A percentile compares a stretch with the other conserved stretches of the same genome.
Conservation (phyloP, 1,140 invertebrate genomes). For the Hypsibius dujardini region DNA sequence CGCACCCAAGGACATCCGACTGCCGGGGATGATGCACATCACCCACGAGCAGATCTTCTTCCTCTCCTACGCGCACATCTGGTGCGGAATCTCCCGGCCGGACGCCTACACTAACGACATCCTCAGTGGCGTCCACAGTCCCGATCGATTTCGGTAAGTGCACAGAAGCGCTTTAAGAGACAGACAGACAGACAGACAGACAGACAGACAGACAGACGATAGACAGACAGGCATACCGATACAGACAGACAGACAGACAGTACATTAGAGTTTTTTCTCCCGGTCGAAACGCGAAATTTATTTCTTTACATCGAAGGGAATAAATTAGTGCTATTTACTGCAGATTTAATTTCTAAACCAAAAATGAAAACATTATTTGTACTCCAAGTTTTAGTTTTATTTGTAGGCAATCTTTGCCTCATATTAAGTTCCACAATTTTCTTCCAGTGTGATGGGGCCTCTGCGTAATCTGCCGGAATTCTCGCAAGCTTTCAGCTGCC, state of each 20-base stretch:
- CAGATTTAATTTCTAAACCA: neutral
- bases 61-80: conserved; percentile 59
- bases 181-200: too few species aligned
- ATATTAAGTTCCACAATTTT: too few species aligned
- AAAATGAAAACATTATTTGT: too few species aligned
- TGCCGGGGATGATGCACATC: conserved; percentile 55
- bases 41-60: conserved; percentile 66
- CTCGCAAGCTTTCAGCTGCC: conserved; percentile 65
- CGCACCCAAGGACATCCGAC: neutral
- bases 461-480: conserved; percentile 76
- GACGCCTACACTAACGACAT: conserved; percentile 50
- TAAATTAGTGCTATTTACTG: conserved; percentile 12
- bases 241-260: too few species aligned
- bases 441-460: conserved; percentile 54
- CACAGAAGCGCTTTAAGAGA: too few species aligned
- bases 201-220: too few species aligned
- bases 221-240: too few species aligned
- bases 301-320: neutral
- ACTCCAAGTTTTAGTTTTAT: too few species aligned
- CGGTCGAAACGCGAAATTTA: neutral
- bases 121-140: conserved; percentile 40
- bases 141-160: conserved; percentile 26
- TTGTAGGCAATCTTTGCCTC: too few species aligned
- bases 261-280: too few species aligned
- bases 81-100: conserved; percentile 48